These are phyloP conservation scores for Uromys caudimaculatus DNA, from an alignment of 2,797 vertebrate genomes.

Conservation along the genomic window DNA sequence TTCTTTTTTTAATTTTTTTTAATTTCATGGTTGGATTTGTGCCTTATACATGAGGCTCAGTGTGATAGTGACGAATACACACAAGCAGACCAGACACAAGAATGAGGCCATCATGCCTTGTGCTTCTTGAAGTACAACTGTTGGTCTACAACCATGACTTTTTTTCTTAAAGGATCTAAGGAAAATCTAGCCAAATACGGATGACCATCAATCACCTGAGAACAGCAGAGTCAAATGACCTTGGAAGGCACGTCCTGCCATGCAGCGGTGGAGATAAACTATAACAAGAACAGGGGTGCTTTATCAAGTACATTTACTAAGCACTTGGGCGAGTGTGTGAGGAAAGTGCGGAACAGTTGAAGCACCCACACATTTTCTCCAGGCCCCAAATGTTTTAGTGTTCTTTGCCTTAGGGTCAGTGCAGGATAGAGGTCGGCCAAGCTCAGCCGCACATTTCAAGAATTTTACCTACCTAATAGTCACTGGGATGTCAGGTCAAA, in stretches of 20 bases:
- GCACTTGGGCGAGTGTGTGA: too few relatives aligned
- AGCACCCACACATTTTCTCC: background rate
- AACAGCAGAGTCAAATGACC: background rate
- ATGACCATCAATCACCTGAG: too few relatives aligned
- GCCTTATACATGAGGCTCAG: background rate
- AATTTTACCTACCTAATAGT: background rate
- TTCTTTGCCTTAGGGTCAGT: background rate
- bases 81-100: background rate
- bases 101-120: background rate
- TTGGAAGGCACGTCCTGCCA: background rate
- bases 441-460: background rate
- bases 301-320: background rate
- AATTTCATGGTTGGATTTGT: background rate
- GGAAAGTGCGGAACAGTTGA: too few relatives aligned
- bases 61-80: background rate
- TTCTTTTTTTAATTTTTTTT: too few relatives aligned
- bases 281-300: background rate
- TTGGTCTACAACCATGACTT: background rate
- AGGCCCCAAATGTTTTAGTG: background rate
- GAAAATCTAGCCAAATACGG: background rate
- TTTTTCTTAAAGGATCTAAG: background rate
- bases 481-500: background rate
- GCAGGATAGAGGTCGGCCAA: background rate
- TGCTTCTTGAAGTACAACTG: background rate
- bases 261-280: background rate